A percentile compares a stretch with the other conserved stretches of the same genome.
These are phyloP conservation scores for Cinclus cinclus DNA, from an alignment of 2,113 vertebrate species.

Conservation along the genomic window DNA sequence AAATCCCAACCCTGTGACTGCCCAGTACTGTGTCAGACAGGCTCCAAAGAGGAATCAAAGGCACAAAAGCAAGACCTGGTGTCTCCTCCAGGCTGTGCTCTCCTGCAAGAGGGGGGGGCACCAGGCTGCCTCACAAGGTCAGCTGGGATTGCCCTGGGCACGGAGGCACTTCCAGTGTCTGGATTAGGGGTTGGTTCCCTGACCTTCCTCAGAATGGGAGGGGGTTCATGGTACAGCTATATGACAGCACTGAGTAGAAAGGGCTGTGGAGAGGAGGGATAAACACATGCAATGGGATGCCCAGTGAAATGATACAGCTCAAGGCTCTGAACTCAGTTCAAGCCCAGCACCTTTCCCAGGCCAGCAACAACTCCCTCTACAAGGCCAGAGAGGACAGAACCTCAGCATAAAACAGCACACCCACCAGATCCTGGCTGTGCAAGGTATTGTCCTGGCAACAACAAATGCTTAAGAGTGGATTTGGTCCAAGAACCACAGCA, in stretches of 20 bases:
- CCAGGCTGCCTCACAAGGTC: neutral
- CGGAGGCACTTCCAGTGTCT: neutral
- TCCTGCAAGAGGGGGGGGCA: neutral
- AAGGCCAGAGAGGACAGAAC: neutral
- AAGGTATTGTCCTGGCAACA: neutral
- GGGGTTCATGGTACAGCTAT: neutral
- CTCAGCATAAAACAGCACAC: neutral
- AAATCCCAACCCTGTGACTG: neutral
- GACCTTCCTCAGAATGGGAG: neutral
- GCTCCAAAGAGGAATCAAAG: neutral
- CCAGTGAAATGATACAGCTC: neutral
- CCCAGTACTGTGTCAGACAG: neutral
- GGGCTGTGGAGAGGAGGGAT: neutral
- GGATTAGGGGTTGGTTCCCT: neutral
- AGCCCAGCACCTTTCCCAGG: neutral
- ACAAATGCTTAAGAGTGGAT: neutral
- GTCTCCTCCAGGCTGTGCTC: neutral
- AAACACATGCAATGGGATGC: neutral
- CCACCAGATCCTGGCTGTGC: neutral
- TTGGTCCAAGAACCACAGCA: neutral
- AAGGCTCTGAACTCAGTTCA: neutral
- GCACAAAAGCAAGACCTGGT: constrained; percentile 4
- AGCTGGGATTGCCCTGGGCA: neutral
- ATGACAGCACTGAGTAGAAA: neutral
- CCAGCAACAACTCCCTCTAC: neutral